Percentiles rank a stretch among this genome's conserved stretches.
Conservation (phyloP, 2,888 invertebrate species). For the Dicycla oo region DNA sequence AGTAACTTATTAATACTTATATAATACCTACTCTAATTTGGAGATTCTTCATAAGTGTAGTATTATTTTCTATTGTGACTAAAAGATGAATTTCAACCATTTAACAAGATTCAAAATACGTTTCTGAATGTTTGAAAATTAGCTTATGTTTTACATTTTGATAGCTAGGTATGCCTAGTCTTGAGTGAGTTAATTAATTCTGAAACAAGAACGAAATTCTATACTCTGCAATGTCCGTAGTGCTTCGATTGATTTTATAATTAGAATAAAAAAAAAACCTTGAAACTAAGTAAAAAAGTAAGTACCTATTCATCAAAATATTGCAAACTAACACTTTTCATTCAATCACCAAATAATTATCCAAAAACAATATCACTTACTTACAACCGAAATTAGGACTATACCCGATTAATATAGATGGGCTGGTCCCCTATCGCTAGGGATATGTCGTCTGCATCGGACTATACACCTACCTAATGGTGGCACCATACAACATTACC, state of each 20-base stretch:
- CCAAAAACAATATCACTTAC: constrained; percentile 4
- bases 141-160: too few species aligned
- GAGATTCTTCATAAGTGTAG: background rate
- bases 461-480: too few species aligned
- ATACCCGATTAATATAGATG: constrained; percentile 48
- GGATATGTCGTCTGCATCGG: constrained; percentile 45
- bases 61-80: background rate
- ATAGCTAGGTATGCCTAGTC: background rate
- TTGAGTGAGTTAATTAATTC: background rate
- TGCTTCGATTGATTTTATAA: background rate
- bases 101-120: background rate
- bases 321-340: background rate
- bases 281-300: background rate
- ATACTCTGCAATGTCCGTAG: background rate
- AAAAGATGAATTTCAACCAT: background rate
- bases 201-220: background rate
- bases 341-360: constrained; percentile 1
- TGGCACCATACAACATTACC: constrained; percentile 11
- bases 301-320: too few species aligned
- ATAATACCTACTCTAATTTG: background rate
- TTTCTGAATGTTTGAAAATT: background rate
- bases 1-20: background rate
- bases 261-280: background rate
- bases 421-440: constrained; percentile 33
- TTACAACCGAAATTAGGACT: constrained; percentile 20